Evolutionary conservation across 2,113 vertebrate species (phyloP), one percentile per base, ranked within the genome.

Genomic region (Polypterus bichir): DNA sequence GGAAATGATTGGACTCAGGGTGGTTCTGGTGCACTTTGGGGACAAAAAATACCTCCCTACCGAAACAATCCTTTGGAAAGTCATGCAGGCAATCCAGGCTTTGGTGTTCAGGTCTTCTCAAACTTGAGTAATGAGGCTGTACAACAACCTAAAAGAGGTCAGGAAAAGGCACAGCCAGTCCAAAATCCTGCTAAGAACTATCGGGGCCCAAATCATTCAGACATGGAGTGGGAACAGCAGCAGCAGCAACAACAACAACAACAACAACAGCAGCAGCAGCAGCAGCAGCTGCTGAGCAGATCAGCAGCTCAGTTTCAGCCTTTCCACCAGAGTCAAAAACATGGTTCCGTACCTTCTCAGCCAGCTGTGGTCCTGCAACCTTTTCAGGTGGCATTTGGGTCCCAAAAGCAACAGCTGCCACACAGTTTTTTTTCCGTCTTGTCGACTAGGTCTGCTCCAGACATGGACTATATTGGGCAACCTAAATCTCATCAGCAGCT

Each of bases 321-420:
- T 66, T 85, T 79, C 59, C 82, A 81, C 65, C 88, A 87, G 63
- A 80, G 81, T 27, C 86, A 94, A 62, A 86, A 82, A 61, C 74
- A 85, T 0, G 81, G 76, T 5, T 66, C 66, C 8, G 9, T 44
- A 49, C 3, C 71, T 83, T 54, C 86, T 77, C 65, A 9, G 74
- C 45, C 81, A 81, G 62, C 83, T 46, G 87, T 94, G 1, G 89
- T 96, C 0, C 55, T 98, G 70, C 94, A 98, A 66, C 86, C 95
- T 63, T 98, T 98, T 74, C 95, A 97, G 75, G 65, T 97, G 78
- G 95, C 95, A 0, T 98, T 98, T 5, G 95, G 95, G 67, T 91
- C 94, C 74, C 92, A 92, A 66, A 93, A 93, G 74, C 90, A 86
- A 65, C 84, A 88, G 73, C 82, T 92, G 66, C 77, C 81, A 0